Percentiles rank a stretch among this genome's conserved stretches.
phyloP scores from a whole-genome alignment of 1,140 invertebrate genomes.

The Cecropterus lyciades region DNA sequence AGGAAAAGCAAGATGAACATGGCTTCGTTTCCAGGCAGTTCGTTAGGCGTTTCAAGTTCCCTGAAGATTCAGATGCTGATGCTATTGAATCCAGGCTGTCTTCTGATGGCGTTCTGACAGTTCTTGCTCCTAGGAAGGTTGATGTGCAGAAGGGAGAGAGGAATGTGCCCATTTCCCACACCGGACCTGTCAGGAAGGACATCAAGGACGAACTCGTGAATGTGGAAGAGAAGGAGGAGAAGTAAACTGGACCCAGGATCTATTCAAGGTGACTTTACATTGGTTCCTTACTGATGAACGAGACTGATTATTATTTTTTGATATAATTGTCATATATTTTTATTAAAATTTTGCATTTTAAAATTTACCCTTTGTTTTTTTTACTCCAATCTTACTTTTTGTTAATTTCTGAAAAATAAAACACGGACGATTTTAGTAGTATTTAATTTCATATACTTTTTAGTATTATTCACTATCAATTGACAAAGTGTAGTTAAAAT shows the following conservation, averaged over 20 bases:
- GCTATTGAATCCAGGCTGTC: conserved; percentile 89
- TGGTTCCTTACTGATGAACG: conserved; percentile 27
- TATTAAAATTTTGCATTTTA: conserved; percentile 29
- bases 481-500: too few relatives aligned
- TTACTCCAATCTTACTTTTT: too few relatives aligned
- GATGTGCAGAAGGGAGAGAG: conserved; percentile 65
- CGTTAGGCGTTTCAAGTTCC: conserved; percentile 88
- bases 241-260: conserved; percentile 17
- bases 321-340: conserved; percentile 29
- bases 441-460: too few relatives aligned
- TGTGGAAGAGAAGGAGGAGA: conserved; percentile 20
- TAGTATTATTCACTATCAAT: too few relatives aligned
- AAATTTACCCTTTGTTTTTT: conserved; percentile 12
- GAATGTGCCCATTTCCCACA: conserved; percentile 66
- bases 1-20: conserved; percentile 91
- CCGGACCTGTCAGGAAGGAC: conserved; percentile 65
- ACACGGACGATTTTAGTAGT: too few relatives aligned
- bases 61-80: conserved; percentile 88
- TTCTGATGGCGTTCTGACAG: conserved; percentile 90
- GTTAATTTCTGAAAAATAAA: too few relatives aligned
- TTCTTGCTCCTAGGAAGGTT: conserved; percentile 85
- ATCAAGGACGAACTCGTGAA: conserved; percentile 40
- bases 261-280: conserved; percentile 17
- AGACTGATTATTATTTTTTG: conserved; percentile 37
- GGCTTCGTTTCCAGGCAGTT: conserved; percentile 91